These are phyloP conservation scores for Tanypteryx hageni DNA, from an alignment of 2,888 invertebrate genomes.

Conservation along the genomic window DNA sequence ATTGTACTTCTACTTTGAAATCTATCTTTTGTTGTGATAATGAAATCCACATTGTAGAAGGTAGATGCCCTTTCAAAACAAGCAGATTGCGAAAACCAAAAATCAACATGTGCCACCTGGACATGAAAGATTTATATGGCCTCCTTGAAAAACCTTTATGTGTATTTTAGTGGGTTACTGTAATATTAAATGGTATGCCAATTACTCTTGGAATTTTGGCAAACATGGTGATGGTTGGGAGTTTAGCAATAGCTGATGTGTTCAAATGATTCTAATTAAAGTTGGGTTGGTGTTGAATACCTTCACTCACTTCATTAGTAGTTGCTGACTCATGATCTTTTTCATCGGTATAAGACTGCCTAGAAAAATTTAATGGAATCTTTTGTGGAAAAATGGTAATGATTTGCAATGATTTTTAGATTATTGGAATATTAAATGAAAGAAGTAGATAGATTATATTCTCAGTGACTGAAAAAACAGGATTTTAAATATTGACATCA, in stretches of 20 bases:
- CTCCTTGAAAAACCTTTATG: not conserved
- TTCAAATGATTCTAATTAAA: not conserved
- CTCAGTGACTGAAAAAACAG: no score
- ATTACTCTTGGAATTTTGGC: not conserved
- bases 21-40: constrained; percentile 13
- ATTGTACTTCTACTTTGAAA: not conserved
- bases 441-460: no score
- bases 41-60: not conserved
- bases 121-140: not conserved
- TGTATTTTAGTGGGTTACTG: not conserved
- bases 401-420: no score
- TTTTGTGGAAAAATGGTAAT: no score
- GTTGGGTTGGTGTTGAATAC: not conserved
- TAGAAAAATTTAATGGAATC: no score
- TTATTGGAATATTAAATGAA: no score
- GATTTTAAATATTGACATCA: no score
- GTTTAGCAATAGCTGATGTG: not conserved
- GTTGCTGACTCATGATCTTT: not conserved
- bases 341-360: not conserved
- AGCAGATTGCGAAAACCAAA: not conserved
- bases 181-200: not conserved
- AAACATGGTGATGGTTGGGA: constrained; percentile 28
- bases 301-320: not conserved
- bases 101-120: not conserved
- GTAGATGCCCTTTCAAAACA: not conserved